A percentile compares a stretch with the other conserved stretches of the same genome.
These are phyloP conservation scores for Orthosia gracilis DNA, from an alignment of 2,888 invertebrate genomes.

Conservation along the genomic window DNA sequence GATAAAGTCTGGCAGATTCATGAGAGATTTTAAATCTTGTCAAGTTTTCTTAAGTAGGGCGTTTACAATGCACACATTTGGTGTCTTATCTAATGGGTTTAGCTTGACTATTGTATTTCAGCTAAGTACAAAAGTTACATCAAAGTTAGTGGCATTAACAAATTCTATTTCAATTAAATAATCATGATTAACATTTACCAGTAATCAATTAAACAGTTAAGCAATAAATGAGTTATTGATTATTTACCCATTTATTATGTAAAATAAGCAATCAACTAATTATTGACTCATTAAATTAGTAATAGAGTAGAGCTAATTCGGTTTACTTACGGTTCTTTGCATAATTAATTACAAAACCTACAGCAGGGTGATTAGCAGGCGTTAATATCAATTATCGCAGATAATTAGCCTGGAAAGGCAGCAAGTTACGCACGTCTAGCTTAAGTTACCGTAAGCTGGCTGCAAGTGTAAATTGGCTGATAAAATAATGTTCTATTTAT, in stretches of 20 bases:
- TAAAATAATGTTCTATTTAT: neutral
- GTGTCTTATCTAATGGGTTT: neutral
- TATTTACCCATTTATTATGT: constrained; percentile 45
- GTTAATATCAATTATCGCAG: constrained; percentile 51
- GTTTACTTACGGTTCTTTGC: constrained; percentile 21
- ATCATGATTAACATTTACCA: constrained; percentile 24
- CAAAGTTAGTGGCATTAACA: neutral
- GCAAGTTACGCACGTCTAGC: constrained; percentile 4
- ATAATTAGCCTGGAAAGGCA: constrained; percentile 21
- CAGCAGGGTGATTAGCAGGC: constrained; percentile 31
- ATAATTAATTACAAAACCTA: constrained; percentile 49
- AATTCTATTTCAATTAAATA: constrained; percentile 8
- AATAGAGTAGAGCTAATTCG: constrained; percentile 12
- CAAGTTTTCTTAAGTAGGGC: neutral
- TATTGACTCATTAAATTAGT: constrained; percentile 39
- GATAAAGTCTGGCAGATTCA: constrained; percentile 1
- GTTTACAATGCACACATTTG: neutral
- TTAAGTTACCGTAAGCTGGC: constrained; percentile 27
- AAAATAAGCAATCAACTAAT: constrained; percentile 38
- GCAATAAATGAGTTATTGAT: constrained; percentile 35
- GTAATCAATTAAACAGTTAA: constrained; percentile 44
- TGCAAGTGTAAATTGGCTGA: constrained; percentile 5
- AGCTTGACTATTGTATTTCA: neutral
- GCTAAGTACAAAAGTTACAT: neutral
- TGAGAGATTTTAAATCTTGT: neutral